These are phyloP conservation scores for Indicator maculatus DNA, from an alignment of 2,113 vertebrate genomes.

Conservation along the genomic window DNA sequence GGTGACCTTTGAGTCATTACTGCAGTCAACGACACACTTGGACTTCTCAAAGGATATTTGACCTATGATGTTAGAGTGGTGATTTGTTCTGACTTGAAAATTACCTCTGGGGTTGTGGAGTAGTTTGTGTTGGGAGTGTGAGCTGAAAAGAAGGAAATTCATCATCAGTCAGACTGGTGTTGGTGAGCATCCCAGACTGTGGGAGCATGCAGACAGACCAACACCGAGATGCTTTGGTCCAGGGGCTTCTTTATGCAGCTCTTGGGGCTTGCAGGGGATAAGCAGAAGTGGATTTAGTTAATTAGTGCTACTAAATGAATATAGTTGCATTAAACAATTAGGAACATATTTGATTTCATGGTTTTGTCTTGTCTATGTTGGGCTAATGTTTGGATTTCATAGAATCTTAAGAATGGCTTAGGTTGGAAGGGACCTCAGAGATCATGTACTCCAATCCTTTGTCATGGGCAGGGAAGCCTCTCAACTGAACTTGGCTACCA, in stretches of 20 bases:
- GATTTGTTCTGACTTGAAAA: not conserved
- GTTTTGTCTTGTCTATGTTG: not conserved
- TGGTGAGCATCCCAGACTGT: not conserved
- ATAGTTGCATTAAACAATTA: not conserved
- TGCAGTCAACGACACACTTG: not conserved
- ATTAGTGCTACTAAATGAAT: not conserved
- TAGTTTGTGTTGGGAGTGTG: not conserved
- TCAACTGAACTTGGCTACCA: too few species aligned
- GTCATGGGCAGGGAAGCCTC: too few species aligned
- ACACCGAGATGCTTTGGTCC: not conserved
- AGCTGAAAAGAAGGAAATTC: not conserved
- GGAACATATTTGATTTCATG: not conserved
- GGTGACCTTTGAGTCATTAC: not conserved
- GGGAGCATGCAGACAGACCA: accelerated
- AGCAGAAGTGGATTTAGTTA: not conserved
- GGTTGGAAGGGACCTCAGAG: too few species aligned
- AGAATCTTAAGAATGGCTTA: too few species aligned
- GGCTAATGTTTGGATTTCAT: not conserved
- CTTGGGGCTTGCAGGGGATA: not conserved
- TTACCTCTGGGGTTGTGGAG: not conserved
- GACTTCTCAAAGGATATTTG: not conserved
- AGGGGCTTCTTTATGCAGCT: not conserved
- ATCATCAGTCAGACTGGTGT: not conserved
- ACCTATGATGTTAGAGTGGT: not conserved
- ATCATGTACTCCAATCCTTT: too few species aligned